A percentile compares a stretch with the other conserved stretches of the same genome.
Evolutionary conservation across 2,113 vertebrate genomes (phyloP).

Genomic region (Eclectus roratus): DNA sequence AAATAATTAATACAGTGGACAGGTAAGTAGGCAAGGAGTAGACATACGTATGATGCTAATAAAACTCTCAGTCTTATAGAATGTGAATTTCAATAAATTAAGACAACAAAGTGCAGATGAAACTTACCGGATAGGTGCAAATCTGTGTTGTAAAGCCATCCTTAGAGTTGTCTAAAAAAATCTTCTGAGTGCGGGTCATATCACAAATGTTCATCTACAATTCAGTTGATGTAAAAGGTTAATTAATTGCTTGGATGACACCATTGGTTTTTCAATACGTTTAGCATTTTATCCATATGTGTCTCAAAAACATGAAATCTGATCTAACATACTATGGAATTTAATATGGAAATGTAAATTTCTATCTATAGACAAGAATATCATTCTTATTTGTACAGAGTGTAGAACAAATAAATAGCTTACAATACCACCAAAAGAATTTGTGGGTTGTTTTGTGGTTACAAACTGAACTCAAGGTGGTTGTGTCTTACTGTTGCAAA

Average conservation of each 20-base stretch:
- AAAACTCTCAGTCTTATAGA: neutral
- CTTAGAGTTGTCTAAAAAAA: neutral
- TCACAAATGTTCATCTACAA: neutral
- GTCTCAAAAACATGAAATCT: neutral
- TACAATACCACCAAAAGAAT: neutral
- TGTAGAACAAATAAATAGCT: neutral
- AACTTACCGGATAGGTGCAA: accelerated
- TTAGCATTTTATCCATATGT: neutral
- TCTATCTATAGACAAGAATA: neutral
- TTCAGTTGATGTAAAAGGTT: neutral
- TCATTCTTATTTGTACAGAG: neutral
- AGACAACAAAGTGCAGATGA: neutral
- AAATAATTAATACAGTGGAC: neutral
- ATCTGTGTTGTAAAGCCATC: neutral
- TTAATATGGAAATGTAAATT: neutral
- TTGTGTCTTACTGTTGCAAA: neutral
- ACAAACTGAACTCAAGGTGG: neutral
- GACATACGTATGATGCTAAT: neutral
- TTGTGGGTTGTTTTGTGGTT: neutral
- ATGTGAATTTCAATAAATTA: neutral
- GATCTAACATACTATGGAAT: neutral
- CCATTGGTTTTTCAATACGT: neutral
- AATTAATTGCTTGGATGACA: neutral
- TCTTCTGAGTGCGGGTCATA: neutral
- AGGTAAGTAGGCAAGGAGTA: neutral